Percentiles rank a stretch among this genome's conserved stretches.
These are phyloP conservation scores for Prunella fulvescens DNA, from an alignment of 2,113 vertebrate genomes.

Conservation along the genomic window DNA sequence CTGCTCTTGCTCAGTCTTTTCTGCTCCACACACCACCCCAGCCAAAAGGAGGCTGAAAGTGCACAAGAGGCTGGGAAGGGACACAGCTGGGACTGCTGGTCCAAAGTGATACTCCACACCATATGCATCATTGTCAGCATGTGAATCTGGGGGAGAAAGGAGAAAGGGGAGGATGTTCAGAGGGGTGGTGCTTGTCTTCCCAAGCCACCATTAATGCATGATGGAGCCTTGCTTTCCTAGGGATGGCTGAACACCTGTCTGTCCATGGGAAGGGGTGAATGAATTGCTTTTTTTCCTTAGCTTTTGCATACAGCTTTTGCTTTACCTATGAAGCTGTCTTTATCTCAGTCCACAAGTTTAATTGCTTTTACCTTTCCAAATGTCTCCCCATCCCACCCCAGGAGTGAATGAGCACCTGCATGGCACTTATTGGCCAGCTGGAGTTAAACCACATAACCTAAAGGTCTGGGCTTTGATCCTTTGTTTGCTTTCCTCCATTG, in stretches of 20 bases:
- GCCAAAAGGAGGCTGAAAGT: not conserved
- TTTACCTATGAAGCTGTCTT: not conserved
- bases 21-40: no score
- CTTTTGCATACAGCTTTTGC: not conserved
- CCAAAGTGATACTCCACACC: not conserved
- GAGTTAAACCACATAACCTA: not conserved
- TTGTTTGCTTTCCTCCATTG: not conserved
- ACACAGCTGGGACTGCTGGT: not conserved
- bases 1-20: not conserved
- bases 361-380: fast-evolving
- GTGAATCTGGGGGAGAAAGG: not conserved
- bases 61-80: no score
- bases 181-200: not conserved
- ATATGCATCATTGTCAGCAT: not conserved
- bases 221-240: not conserved
- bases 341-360: not conserved
- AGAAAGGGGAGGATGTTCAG: not conserved
- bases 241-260: not conserved
- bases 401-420: fast-evolving
- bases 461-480: not conserved
- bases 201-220: not conserved
- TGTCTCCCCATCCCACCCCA: fast-evolving
- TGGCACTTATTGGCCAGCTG: not conserved
- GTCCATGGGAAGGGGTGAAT: not conserved
- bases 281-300: not conserved